These are phyloP conservation scores for Paedocypris sp. DNA, from an alignment of 2,113 vertebrate genomes.

Conservation along the genomic window DNA sequence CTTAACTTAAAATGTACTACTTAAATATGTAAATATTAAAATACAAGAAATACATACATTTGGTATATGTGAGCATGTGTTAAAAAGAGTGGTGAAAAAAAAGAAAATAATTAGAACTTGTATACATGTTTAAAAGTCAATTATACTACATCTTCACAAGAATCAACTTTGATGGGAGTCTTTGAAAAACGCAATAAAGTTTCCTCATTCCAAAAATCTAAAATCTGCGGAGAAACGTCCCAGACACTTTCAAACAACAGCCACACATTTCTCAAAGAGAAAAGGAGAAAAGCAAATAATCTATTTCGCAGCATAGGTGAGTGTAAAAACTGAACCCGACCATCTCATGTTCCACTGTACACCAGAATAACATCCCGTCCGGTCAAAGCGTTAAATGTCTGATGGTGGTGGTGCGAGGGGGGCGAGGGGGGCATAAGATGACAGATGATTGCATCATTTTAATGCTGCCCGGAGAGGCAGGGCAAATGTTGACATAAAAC, in stretches of 20 bases:
- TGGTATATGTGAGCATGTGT: too few species aligned
- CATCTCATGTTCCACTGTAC: neutral
- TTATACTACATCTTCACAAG: too few species aligned
- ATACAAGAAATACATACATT: too few species aligned
- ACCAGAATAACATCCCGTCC: constrained; percentile 20
- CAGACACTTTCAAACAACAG: neutral
- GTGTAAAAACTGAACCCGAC: neutral
- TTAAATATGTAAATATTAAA: too few species aligned
- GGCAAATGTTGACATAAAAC: constrained; percentile 62
- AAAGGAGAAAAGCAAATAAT: neutral
- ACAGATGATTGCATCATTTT: constrained; percentile 58
- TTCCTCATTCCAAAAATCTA: neutral
- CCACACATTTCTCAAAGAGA: neutral
- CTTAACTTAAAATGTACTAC: too few species aligned
- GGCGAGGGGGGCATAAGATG: constrained; percentile 41
- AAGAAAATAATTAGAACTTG: too few species aligned
- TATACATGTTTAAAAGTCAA: too few species aligned
- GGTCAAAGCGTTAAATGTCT: constrained; percentile 35
- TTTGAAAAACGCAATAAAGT: too few species aligned
- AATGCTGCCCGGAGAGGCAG: constrained; percentile 53
- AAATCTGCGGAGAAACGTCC: neutral
- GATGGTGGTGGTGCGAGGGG: neutral
- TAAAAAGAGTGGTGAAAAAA: too few species aligned
- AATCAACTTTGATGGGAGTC: too few species aligned
- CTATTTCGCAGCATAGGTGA: neutral